Conservation (phyloP, 2,797 vertebrate species). For the Ara ararauna region DNA sequence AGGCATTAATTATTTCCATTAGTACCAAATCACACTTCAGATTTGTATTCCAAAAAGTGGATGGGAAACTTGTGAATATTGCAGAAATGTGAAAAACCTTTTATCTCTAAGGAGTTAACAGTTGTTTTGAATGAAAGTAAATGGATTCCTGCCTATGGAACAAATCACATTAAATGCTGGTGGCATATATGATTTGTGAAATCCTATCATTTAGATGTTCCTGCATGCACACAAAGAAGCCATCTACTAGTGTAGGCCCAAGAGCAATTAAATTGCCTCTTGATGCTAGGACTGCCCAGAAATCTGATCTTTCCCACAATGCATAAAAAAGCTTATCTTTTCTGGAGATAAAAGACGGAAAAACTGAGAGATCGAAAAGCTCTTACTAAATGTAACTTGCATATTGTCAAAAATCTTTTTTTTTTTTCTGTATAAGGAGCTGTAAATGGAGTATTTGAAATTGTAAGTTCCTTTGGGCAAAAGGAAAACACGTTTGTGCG, state of each 20-base stretch:
- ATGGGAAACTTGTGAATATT: background rate
- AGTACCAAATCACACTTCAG: background rate
- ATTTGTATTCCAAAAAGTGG: background rate
- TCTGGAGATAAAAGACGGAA: background rate
- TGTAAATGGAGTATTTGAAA: background rate
- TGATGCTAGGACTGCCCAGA: background rate
- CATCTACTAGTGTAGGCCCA: background rate
- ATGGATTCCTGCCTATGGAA: background rate
- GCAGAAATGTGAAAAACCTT: background rate
- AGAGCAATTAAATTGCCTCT: background rate
- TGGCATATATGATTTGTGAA: background rate
- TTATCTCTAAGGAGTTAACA: background rate
- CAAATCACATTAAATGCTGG: background rate
- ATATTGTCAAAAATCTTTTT: background rate
- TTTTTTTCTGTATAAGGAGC: background rate
- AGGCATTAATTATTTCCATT: background rate
- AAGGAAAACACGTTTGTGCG: background rate
- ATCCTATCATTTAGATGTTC: background rate
- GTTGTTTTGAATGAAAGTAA: background rate
- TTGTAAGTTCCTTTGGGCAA: background rate
- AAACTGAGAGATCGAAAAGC: background rate
- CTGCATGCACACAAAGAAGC: background rate
- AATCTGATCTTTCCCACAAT: background rate
- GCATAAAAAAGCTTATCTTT: fast-evolving
- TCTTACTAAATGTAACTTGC: background rate